These are phyloP conservation scores for Daktulosphaira vitifoliae DNA, from an alignment of 1,140 invertebrate genomes.

Conservation along the genomic window DNA sequence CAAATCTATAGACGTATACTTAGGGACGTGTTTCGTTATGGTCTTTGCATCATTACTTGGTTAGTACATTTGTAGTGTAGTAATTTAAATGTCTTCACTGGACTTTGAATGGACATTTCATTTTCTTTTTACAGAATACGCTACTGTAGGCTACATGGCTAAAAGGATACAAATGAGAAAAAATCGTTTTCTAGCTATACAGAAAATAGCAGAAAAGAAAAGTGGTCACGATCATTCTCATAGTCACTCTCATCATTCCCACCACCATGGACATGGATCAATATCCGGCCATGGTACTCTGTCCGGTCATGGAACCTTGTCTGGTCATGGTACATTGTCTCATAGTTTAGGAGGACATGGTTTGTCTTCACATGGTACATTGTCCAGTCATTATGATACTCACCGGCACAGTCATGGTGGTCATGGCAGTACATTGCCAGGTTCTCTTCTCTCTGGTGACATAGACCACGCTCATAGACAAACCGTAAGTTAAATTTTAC, in stretches of 20 bases:
- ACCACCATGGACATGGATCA: not conserved
- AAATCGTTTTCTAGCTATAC: slow-evolving; percentile 73
- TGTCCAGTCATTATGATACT: not conserved
- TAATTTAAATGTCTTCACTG: not conserved
- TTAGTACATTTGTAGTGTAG: slow-evolving; percentile 49
- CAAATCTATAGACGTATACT: slow-evolving; percentile 94
- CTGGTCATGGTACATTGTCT: not conserved
- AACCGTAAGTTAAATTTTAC: slow-evolving; percentile 44
- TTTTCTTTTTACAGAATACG: slow-evolving; percentile 64
- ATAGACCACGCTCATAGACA: slow-evolving; percentile 40
- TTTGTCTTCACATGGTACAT: not conserved
- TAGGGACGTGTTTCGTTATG: slow-evolving; percentile 96
- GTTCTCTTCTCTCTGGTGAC: not conserved
- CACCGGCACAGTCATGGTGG: slow-evolving; percentile 19
- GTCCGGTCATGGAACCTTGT: not conserved
- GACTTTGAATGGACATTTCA: not conserved
- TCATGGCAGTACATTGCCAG: not conserved
- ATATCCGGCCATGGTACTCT: not conserved
- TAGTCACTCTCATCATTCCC: not conserved
- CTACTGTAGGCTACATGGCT: slow-evolving; percentile 89
- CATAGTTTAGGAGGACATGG: not conserved
- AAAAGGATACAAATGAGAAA: slow-evolving; percentile 92
- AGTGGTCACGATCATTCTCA: slow-evolving; percentile 47
- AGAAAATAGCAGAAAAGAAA: slow-evolving; percentile 84
- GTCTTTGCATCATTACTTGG: slow-evolving; percentile 87